Conservation (phyloP, 2,888 invertebrate species). For the Acleris holmiana region DNA sequence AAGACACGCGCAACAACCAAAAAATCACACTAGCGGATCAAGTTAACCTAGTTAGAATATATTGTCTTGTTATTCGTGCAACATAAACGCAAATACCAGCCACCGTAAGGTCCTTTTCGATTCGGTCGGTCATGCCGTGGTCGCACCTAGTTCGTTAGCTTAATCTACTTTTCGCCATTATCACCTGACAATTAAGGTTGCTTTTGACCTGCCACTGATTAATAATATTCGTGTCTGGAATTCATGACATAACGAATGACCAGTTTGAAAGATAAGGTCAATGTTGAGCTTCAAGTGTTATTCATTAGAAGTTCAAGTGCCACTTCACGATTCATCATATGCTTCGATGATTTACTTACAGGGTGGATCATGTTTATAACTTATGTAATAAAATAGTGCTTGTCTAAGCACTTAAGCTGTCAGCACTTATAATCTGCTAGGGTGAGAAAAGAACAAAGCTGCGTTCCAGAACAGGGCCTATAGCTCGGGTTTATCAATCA, state of each 20-base stretch:
- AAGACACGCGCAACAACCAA: no score
- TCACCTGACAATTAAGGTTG: constrained; percentile 48
- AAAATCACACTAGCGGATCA: no score
- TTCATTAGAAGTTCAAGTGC: constrained; percentile 15
- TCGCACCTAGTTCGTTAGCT: constrained; percentile 49
- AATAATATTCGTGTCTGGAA: constrained; percentile 29
- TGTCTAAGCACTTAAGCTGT: no score
- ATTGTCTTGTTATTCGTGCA: no score
- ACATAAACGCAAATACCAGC: no score
- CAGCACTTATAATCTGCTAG: no score
- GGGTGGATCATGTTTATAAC: background rate
- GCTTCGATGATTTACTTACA: constrained; percentile 3
- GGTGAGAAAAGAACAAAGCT: no score
- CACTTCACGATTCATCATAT: background rate
- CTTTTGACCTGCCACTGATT: constrained; percentile 40
- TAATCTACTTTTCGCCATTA: constrained; percentile 45
- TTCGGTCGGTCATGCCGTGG: constrained; percentile 7
- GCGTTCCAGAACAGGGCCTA: no score
- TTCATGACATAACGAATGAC: constrained; percentile 36
- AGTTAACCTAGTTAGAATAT: no score
- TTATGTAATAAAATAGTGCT: no score
- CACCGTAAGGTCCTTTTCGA: no score
- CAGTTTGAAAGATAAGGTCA: constrained; percentile 35
- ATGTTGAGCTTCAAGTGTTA: constrained; percentile 20
- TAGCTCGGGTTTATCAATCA: no score